Evolutionary conservation across 2,888 invertebrate species (phyloP), one percentile per base, ranked within the genome.

Genomic region (Blera fallax): DNA sequence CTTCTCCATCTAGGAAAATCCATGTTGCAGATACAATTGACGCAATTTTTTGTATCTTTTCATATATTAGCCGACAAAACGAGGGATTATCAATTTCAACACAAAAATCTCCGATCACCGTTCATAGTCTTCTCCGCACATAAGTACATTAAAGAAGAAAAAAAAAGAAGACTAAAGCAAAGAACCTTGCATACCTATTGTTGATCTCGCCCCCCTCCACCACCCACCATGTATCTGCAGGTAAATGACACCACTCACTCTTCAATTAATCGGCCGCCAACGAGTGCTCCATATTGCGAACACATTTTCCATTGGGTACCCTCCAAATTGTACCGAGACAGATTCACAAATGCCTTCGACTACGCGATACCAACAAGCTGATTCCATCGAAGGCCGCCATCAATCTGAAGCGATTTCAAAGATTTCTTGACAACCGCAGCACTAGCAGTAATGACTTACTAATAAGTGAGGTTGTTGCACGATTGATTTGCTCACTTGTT

Each of bases 381-480:
- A 76, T 76, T 48, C 48, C 62, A 72, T 58, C 37, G 64, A 77
- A 82, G 82, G 82, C 43, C 70, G 65, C 76, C 16, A 69, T 76
- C 64, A 56, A 56, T 62, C 48, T 45, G 48, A 72, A 80, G 40
- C 72, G 43, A 77, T 82, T 48, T 29, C 48, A 81, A 34, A 69
- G 69, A 62, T 64, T 58, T 77, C 70, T 77, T 65, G 58, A 77
- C 64, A 65, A 69, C 56, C 64, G 21, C 43, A 50, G 3, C 8
- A n/a, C 27, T 11, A 29, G 5, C 37, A 16, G 24, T 62, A 69
- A 78, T 78, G 62, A 70, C 52, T 80, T 72, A 80, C 74, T 74
- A 80, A 74, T 56, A 54, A 58, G 76, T 64, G 70, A 72, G 82
- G 82, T 82, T 70, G 70, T 72, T 77, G 82, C 77, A 72, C 82